Evolutionary conservation across 92 coral and sea anemone genomes (phyloP), one percentile per base, ranked within the genome.

Genomic region (Scolanthus callimorphus): DNA sequence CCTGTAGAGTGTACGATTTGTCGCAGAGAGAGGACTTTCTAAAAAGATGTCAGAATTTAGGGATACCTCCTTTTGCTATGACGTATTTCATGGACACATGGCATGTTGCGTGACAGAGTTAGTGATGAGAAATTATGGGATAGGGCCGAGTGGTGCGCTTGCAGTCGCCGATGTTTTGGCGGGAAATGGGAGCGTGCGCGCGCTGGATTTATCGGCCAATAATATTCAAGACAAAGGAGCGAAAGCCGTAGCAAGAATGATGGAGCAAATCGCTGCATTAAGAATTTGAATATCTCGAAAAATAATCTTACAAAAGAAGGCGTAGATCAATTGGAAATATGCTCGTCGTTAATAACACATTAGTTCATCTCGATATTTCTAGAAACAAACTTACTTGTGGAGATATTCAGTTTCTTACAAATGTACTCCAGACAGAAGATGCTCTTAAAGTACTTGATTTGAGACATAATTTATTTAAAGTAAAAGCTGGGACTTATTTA

Each of bases 71-170:
- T 8, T 72, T 65, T 25, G 84, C 96, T 0, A 88, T 77, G 88
- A 83, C 97, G 24, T 88, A 91, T 39, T 70, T 91, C 29, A 56
- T 48, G n/a, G n/a, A n/a, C n/a, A 34, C 41, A 68, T 91, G 51
- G 61, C 88, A 31, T 71, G 80, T 62, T 85, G 85, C 28, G 90
- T 71, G 48, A 44, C 82, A 10, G 88, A 88, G 44, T 21, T 91
- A 31, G 67, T 74, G 28, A 61, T 91, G 71, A 67, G 97, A 61
- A 91, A 91, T 88, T 88, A 69, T 69, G 96, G 97, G 71, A 79
- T 91, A 63, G 97, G 96, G 2, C 77, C 89, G 8, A 55, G 67
- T 12, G 96, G 96, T 13, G 79, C 95, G 24, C 71, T 71, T 22
- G 91, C 96, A 1, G 79, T 91, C 20, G 63, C 79, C 23, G 85